These are phyloP conservation scores for Oxyura jamaicensis DNA, from an alignment of 2,113 vertebrate genomes.

Conservation along the genomic window DNA sequence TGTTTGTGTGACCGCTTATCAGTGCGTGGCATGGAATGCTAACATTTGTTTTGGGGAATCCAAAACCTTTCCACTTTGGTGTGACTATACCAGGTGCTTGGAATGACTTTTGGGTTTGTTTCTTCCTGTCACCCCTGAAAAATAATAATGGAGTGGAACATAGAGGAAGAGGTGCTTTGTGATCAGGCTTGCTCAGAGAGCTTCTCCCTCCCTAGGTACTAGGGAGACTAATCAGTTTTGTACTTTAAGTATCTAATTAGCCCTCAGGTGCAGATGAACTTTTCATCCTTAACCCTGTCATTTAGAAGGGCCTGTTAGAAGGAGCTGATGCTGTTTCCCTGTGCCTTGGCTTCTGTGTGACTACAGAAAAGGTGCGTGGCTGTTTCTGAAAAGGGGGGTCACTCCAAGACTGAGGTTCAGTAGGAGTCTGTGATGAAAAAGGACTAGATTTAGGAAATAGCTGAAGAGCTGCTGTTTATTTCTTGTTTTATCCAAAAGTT, in stretches of 20 bases:
- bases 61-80: not conserved
- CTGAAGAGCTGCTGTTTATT: not conserved
- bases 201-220: not conserved
- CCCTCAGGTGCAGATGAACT: not conserved
- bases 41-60: not conserved
- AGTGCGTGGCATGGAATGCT: not conserved
- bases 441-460: not conserved
- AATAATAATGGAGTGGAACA: not conserved
- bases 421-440: not conserved
- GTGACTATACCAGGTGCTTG: not conserved
- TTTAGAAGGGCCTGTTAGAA: not conserved
- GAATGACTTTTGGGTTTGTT: not conserved
- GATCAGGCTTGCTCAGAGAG: not conserved
- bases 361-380: not conserved
- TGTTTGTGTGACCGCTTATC: not conserved
- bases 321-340: not conserved
- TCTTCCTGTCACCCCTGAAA: not conserved
- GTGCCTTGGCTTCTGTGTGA: not conserved
- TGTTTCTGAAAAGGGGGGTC: not conserved
- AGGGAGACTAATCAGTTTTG: not conserved
- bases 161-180: not conserved
- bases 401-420: not conserved
- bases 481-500: not conserved
- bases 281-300: not conserved
- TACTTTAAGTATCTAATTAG: not conserved